Conservation (phyloP, 1,140 invertebrate genomes). For the Papilio polytes region DNA sequence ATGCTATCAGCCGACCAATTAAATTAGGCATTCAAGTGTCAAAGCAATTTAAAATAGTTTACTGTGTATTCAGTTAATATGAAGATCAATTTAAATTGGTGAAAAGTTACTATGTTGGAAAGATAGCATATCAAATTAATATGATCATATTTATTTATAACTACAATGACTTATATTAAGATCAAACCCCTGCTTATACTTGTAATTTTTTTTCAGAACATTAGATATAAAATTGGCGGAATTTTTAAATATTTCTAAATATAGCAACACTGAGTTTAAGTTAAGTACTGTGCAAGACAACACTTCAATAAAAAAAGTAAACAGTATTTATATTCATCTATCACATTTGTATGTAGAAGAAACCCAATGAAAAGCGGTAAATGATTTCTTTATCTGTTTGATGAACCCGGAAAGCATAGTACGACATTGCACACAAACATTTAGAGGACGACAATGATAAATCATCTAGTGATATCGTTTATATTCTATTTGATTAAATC, state of each 20-base stretch:
- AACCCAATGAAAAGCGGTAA: background rate
- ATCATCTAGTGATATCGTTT: background rate
- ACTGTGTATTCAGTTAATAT: background rate
- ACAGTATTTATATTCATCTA: background rate
- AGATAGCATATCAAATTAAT: constrained; percentile 1
- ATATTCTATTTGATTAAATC: background rate
- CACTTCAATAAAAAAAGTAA: no score
- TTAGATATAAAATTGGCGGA: background rate
- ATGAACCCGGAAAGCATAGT: background rate
- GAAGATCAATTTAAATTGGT: constrained; percentile 4
- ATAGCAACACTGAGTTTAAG: background rate
- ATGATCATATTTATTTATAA: background rate
- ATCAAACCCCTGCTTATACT: background rate
- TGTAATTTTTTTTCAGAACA: background rate
- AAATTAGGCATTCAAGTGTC: background rate
- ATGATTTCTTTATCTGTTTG: background rate
- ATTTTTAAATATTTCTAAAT: background rate
- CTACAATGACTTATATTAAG: background rate
- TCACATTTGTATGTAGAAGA: background rate
- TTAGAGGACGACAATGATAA: background rate
- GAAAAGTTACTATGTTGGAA: no score
- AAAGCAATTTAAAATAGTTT: background rate
- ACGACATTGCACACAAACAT: background rate
- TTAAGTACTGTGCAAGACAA: no score
- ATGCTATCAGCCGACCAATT: constrained; percentile 6